Evolutionary conservation across 1,140 invertebrate genomes (phyloP).

Genomic region (Trachymyrmex cornetzi): DNA sequence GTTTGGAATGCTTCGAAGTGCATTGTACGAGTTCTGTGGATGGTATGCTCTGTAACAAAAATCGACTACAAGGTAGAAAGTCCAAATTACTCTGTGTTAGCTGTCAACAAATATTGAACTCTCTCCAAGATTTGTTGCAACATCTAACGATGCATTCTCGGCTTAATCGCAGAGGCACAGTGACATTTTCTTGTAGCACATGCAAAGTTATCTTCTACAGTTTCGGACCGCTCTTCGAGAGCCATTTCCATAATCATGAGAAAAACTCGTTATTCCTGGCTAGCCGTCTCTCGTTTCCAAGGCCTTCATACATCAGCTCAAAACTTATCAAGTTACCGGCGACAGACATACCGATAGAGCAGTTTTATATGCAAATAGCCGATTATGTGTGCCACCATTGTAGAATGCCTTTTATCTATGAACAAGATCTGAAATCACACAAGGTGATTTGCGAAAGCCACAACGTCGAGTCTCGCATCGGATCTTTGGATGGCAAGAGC

Average conservation of each 20-base stretch:
- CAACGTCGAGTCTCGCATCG: not conserved
- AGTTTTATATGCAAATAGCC: constrained; percentile 76
- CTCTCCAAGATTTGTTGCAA: constrained; percentile 72
- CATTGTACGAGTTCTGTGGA: constrained; percentile 70
- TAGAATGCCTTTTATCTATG: constrained; percentile 73
- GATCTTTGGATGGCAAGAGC: not conserved
- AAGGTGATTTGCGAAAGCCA: constrained; percentile 32
- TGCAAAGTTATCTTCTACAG: constrained; percentile 83
- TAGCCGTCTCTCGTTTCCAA: constrained; percentile 79
- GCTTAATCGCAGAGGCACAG: constrained; percentile 56
- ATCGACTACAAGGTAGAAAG: constrained; percentile 62
- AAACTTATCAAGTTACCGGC: not conserved
- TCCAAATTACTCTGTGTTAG: constrained; percentile 80
- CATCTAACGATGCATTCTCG: constrained; percentile 79
- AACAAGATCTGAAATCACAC: constrained; percentile 73
- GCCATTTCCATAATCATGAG: constrained; percentile 81
- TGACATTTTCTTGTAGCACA: constrained; percentile 81
- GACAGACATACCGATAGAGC: constrained; percentile 19
- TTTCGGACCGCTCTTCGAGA: constrained; percentile 79
- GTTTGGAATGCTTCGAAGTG: constrained; percentile 80
- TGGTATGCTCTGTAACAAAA: constrained; percentile 64
- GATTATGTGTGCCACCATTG: constrained; percentile 82
- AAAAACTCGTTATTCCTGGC: constrained; percentile 79
- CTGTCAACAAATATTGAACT: constrained; percentile 74
- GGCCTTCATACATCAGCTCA: constrained; percentile 65